Evolutionary conservation across 2,797 vertebrate genomes (phyloP).

Genomic region (Gobio occitaniae): DNA sequence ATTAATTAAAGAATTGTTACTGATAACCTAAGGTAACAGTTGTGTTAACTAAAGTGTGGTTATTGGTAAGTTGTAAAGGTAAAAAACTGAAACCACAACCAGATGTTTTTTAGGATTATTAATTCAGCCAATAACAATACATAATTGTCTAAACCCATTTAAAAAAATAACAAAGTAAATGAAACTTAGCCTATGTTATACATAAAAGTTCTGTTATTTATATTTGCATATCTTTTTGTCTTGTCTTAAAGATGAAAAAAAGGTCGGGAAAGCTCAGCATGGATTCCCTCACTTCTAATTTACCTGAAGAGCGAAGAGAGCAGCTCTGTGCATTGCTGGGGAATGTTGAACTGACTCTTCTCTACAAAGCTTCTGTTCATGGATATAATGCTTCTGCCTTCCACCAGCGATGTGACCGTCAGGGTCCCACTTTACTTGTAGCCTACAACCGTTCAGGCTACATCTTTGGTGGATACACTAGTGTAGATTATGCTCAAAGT

Average conservation of each 20-base stretch:
- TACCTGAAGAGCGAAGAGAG: constrained; percentile 44
- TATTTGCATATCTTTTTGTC: neutral
- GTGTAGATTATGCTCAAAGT: constrained; percentile 62
- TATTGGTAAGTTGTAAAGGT: too few relatives aligned
- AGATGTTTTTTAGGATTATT: neutral
- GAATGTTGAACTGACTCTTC: constrained; percentile 55
- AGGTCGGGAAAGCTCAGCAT: rapidly evolving
- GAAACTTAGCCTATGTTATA: neutral
- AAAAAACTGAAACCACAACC: too few relatives aligned
- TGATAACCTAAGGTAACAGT: too few relatives aligned
- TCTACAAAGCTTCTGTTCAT: constrained; percentile 70
- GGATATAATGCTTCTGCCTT: constrained; percentile 63
- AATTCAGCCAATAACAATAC: neutral
- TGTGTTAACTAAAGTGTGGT: neutral
- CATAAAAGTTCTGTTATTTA: neutral
- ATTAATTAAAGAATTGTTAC: neutral
- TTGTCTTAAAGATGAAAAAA: neutral
- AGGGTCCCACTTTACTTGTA: constrained; percentile 69
- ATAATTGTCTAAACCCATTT: too few relatives aligned
- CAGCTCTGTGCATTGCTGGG: constrained; percentile 59
- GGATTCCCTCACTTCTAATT: neutral
- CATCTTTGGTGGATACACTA: constrained; percentile 72
- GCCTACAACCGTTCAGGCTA: constrained; percentile 65
- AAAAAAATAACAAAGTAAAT: neutral
- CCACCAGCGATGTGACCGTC: constrained; percentile 68